phyloP scores from a whole-genome alignment of 2,888 invertebrate genomes.

The Heteromyza rotundicornis region DNA sequence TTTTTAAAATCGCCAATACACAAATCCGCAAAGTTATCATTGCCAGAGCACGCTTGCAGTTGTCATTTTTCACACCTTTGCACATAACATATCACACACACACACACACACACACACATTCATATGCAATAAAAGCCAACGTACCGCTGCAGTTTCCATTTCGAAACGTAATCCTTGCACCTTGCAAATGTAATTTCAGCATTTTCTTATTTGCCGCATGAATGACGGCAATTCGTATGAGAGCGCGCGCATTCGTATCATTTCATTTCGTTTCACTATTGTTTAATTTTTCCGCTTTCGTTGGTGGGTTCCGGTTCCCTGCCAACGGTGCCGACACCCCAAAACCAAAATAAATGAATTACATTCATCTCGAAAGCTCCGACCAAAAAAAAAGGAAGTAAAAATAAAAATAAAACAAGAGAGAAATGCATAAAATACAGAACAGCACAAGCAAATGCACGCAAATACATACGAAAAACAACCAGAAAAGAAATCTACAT shows the following conservation, averaged over 20 bases:
- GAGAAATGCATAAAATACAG: not conserved
- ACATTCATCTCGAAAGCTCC: not conserved
- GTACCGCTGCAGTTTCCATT: no score
- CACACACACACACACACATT: no score
- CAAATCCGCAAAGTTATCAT: constrained; percentile 20
- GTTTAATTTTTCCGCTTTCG: not conserved
- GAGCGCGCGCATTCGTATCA: not conserved
- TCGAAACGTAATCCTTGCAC: constrained; percentile 9
- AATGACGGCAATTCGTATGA: not conserved
- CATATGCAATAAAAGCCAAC: no score
- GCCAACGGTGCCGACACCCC: not conserved
- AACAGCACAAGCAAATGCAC: not conserved
- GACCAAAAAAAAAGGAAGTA: no score
- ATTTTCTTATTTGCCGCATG: not conserved
- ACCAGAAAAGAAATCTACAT: constrained; percentile 27
- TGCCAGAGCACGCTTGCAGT: constrained; percentile 25
- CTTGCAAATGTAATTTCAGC: not conserved
- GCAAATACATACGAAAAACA: constrained; percentile 24
- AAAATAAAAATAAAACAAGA: not conserved
- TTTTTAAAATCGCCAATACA: no score
- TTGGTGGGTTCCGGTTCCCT: not conserved
- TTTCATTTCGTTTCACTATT: not conserved
- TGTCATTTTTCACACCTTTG: constrained; percentile 15
- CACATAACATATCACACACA: no score
- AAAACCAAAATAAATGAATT: constrained; percentile 2